Percentiles rank a stretch among this genome's conserved stretches.
phyloP scores from a whole-genome alignment of 2,888 invertebrate genomes.

The Athalia cordata region DNA sequence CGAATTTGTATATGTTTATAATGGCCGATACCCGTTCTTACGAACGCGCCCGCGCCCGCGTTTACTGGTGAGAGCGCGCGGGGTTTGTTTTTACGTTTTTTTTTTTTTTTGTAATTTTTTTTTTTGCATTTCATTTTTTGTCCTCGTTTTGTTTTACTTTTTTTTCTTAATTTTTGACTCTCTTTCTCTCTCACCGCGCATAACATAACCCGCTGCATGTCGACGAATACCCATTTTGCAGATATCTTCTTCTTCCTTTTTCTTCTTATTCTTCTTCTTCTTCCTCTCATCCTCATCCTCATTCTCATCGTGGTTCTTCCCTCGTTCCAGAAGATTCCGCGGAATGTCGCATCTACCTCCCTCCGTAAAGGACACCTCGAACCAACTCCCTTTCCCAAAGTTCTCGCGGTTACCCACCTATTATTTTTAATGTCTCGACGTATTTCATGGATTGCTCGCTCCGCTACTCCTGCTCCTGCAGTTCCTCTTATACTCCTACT shows the following conservation, averaged over 20 bases:
- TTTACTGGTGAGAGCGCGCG: constrained; percentile 36
- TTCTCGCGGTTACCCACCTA: constrained; percentile 54
- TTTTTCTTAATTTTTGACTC: not conserved
- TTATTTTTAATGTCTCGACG: constrained; percentile 69
- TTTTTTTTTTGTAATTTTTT: not conserved
- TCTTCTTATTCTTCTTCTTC: not conserved
- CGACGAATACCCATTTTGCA: not conserved
- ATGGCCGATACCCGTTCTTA: constrained; percentile 63
- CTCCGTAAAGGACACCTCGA: constrained; percentile 12
- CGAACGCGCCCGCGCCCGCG: not conserved
- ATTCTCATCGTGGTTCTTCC: not conserved
- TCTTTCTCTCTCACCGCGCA: constrained; percentile 21
- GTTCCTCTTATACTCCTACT: not conserved
- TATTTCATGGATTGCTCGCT: constrained; percentile 51
- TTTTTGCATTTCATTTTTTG: not conserved
- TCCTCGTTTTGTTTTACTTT: not conserved
- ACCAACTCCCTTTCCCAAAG: constrained; percentile 28
- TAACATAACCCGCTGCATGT: not conserved
- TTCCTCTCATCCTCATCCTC: too few relatives aligned
- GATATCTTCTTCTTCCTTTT: too few relatives aligned
- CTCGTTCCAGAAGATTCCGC: constrained; percentile 16
- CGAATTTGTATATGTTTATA: constrained; percentile 74
- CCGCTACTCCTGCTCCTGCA: not conserved
- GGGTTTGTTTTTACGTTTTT: not conserved
- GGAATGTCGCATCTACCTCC: constrained; percentile 28